phyloP scores from a whole-genome alignment of 1,140 invertebrate genomes.

The Drosophila repletoides region DNA sequence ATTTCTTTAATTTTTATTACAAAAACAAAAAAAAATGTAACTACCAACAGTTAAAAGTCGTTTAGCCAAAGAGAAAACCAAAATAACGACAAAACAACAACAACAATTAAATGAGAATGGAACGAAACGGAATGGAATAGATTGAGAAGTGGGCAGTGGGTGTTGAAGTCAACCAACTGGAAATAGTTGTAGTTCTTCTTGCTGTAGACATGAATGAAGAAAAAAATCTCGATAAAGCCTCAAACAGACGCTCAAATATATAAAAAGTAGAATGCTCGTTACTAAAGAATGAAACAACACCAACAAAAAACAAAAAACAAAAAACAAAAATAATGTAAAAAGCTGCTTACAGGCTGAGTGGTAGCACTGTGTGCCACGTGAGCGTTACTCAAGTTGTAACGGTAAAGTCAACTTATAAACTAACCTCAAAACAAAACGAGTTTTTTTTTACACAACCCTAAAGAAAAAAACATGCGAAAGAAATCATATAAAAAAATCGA shows the following conservation, averaged over 20 bases:
- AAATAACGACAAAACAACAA: slow-evolving; percentile 9
- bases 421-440: slow-evolving; percentile 68
- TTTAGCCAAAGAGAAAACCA: slow-evolving; percentile 17
- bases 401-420: slow-evolving; percentile 47
- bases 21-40: slow-evolving; percentile 5
- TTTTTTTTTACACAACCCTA: slow-evolving; percentile 26
- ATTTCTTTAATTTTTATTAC: no score
- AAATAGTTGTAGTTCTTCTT: slow-evolving; percentile 48
- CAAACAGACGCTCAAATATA: neutral
- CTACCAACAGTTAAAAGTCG: slow-evolving; percentile 8
- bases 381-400: slow-evolving; percentile 34
- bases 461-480: neutral
- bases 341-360: slow-evolving; percentile 40
- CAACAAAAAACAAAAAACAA: slow-evolving; percentile 7
- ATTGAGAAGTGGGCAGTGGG: slow-evolving; percentile 2
- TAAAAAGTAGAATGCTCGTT: no score
- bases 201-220: slow-evolving; percentile 8
- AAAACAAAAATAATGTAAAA: slow-evolving; percentile 24
- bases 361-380: slow-evolving; percentile 47
- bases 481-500: neutral
- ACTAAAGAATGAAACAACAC: no score
- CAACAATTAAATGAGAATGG: slow-evolving; percentile 9
- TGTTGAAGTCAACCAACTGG: slow-evolving; percentile 56
- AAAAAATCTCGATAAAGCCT: slow-evolving; percentile 8
- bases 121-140: slow-evolving; percentile 10